phyloP scores from a whole-genome alignment of 2,888 invertebrate species.

The Salticus scenicus region DNA sequence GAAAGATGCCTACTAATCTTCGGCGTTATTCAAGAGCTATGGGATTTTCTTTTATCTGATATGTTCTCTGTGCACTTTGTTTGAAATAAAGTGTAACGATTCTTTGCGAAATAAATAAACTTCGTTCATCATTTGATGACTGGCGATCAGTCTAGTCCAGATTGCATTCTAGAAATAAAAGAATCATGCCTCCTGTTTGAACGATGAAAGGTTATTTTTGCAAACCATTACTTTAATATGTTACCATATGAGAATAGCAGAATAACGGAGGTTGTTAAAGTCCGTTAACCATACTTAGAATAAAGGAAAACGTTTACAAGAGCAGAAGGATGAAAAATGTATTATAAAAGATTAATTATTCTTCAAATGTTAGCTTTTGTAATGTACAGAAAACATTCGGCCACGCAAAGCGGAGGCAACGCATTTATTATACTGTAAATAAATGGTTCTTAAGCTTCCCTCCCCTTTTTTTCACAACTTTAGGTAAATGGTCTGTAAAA shows the following conservation, averaged over 20 bases:
- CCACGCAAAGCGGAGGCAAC: slow-evolving; percentile 28
- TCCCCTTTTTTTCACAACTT: slow-evolving; percentile 52
- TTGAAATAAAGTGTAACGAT: background rate
- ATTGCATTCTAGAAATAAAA: background rate
- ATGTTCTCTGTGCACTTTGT: background rate
- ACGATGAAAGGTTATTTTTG: slow-evolving; percentile 14
- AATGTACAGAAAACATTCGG: slow-evolving; percentile 47
- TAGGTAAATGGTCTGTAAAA: slow-evolving; percentile 58
- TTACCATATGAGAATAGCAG: background rate
- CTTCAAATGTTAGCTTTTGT: slow-evolving; percentile 37
- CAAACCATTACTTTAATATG: slow-evolving; percentile 15
- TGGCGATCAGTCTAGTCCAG: background rate
- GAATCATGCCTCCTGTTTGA: background rate
- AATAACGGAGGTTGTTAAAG: slow-evolving; percentile 35
- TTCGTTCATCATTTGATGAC: slow-evolving; percentile 9
- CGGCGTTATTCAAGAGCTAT: background rate
- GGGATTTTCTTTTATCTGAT: background rate
- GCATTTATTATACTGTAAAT: slow-evolving; percentile 56
- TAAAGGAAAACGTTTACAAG: slow-evolving; percentile 34
- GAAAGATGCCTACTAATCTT: background rate
- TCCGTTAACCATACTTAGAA: slow-evolving; percentile 59
- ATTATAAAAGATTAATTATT: slow-evolving; percentile 66
- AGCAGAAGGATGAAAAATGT: slow-evolving; percentile 36
- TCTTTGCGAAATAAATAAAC: slow-evolving; percentile 1
- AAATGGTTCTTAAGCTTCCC: slow-evolving; percentile 40